Evolutionary conservation across 1,140 invertebrate genomes (phyloP), one percentile per base, ranked within the genome.

Genomic region (Drosophila pachea): DNA sequence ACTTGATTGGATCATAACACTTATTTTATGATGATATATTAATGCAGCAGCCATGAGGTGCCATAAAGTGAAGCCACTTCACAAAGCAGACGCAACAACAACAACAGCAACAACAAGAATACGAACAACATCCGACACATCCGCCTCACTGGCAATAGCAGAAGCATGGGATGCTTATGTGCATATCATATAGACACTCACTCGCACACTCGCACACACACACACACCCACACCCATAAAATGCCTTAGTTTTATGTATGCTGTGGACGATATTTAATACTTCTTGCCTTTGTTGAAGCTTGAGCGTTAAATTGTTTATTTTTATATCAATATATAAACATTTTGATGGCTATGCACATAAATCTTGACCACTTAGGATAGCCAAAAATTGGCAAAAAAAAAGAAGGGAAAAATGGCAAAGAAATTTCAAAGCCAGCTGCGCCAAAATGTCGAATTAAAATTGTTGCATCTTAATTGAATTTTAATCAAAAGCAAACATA

Each of bases 11-110:
- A 33, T 32, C 32, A 31, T 42, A 9, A 11, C 6, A 29, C 31
- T 56, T 50, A 32, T 73, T 83, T 83, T 84, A 83, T 84, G 68
- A 78, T 83, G 78, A 83, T 83, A 75, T 78, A 84, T 83, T 83
- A 84, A 83, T 83, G 75, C 62, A 29, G 62, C 50, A 68, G 72
- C 78, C 78, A 60, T 40, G 65, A 78, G 78, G 71, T 83, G 72
- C 50, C 68, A 83, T 83, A 78, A 83, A 84, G 14, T 45, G 43
- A 63, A 83, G 72, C 79, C 78, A 83, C 78, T 83, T 69, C 78
- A 78, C 22, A 71, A 61, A 63, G 33, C 42, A 7, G 52, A 53
- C 14, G 49, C 42, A 58, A 12, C 7, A 68, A 32, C 49, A 52
- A 42, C 45, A 55, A 31, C 16, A 31, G 43, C 14, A 33, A 43